Evolutionary conservation across 1,140 invertebrate genomes (phyloP), one percentile per base, ranked within the genome.

Genomic region (Dinoponera quadriceps): DNA sequence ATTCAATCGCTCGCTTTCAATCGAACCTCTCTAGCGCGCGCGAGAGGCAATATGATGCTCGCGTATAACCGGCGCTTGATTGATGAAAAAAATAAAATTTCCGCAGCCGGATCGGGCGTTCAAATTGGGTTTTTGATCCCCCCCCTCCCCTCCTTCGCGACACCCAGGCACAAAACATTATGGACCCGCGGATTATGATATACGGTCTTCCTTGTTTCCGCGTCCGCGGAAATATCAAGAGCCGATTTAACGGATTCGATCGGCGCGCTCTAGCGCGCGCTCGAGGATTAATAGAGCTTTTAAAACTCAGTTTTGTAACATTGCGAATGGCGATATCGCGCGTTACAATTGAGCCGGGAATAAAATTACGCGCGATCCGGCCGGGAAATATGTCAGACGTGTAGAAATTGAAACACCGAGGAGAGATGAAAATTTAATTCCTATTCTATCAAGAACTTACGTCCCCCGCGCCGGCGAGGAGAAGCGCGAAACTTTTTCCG

Each of bases 1-100:
- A 80, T 80, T 80, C 51, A 80, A 80, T 80, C 75, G 33, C 4
- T 38, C 51, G 75, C 75, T 80, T 80, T 80, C 65, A 80, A 80
- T 80, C 38, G 49, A 51, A 80, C 38, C 38, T 80, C 54, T 57
- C 51, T 14, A 22, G 51, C n/a, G n/a, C n/a, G n/a, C n/a, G n/a
- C 75, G 25, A 44, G 25, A 44, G 57, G 75, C 54, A 71, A 80
- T 80, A 71, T 75, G 59, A 63, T 48, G 33, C 75, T 68, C 29
- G 29, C 22, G 69, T 69, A 78, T 44, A 69, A 78, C 33, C 22
- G 22, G 33, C 44, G 29, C 62, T 80, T 57, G 38, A 80, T 71
- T 44, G 75, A 71, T 80, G 65, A 29, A 57, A 80, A 44, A 80
- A 78, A 78, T 78, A 57, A 80, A 80, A 80, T 48, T 33, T 14